Evolutionary conservation across 2,888 invertebrate genomes (phyloP).

Genomic region (Melanargia galathea): DNA sequence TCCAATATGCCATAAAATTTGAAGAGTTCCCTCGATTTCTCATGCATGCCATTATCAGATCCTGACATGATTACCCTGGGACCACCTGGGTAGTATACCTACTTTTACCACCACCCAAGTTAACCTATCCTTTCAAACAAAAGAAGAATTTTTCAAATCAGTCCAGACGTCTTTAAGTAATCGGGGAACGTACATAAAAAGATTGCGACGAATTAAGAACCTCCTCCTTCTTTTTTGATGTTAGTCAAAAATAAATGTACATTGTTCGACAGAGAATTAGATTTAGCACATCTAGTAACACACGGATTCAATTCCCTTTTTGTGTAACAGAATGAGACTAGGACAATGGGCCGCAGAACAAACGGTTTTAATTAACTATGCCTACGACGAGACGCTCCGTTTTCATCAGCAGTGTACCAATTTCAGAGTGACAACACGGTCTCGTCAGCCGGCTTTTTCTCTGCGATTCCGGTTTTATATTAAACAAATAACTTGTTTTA

Average conservation of each 20-base stretch:
- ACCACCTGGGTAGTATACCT: too few relatives aligned
- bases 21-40: too few relatives aligned
- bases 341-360: conserved; percentile 16
- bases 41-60: too few relatives aligned
- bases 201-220: too few relatives aligned
- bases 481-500: neutral
- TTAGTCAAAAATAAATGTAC: neutral
- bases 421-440: conserved; percentile 7
- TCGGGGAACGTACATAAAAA: too few relatives aligned
- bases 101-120: too few relatives aligned
- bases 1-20: too few relatives aligned
- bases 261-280: conserved; percentile 14
- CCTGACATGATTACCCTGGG: too few relatives aligned
- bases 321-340: conserved; percentile 17
- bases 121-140: too few relatives aligned
- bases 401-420: conserved; percentile 15
- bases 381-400: conserved; percentile 1
- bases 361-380: conserved; percentile 20
- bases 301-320: conserved; percentile 18
- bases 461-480: neutral
- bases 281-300: conserved; percentile 15
- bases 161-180: too few relatives aligned
- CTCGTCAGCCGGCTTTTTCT: conserved; percentile 4
- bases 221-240: too few relatives aligned
- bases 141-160: too few relatives aligned